A percentile compares a stretch with the other conserved stretches of the same genome.
These are phyloP conservation scores for Martes martes DNA, from an alignment of 2,113 vertebrate genomes.

Conservation along the genomic window DNA sequence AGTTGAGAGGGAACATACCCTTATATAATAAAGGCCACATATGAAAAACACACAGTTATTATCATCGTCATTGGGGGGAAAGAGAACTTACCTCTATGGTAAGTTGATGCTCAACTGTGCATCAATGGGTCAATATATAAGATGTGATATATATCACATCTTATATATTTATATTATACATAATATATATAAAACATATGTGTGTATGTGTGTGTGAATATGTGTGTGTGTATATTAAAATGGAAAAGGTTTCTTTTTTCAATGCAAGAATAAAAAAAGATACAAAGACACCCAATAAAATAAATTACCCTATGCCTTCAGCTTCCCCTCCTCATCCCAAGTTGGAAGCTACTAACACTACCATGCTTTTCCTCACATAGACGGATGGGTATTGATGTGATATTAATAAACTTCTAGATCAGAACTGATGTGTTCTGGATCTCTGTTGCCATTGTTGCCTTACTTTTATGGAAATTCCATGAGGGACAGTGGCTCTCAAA, in stretches of 20 bases:
- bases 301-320: background rate
- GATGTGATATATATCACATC: too few species aligned
- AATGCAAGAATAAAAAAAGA: background rate
- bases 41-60: too few species aligned
- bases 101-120: too few species aligned
- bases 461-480: background rate
- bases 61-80: too few species aligned
- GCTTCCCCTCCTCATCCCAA: background rate
- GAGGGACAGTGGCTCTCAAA: background rate
- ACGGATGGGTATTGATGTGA: background rate
- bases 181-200: too few species aligned
- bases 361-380: background rate
- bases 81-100: too few species aligned
- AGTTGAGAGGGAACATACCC: too few species aligned
- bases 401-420: background rate
- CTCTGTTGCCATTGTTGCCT: background rate
- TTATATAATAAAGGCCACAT: too few species aligned
- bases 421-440: background rate
- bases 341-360: background rate
- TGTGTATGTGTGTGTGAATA: too few species aligned
- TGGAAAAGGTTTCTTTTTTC: background rate
- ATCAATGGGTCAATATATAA: too few species aligned
- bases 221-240: too few species aligned
- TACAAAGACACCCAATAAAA: background rate
- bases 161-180: too few species aligned